These are phyloP conservation scores for Malurus elegans DNA, from an alignment of 2,113 vertebrate genomes.

Conservation along the genomic window DNA sequence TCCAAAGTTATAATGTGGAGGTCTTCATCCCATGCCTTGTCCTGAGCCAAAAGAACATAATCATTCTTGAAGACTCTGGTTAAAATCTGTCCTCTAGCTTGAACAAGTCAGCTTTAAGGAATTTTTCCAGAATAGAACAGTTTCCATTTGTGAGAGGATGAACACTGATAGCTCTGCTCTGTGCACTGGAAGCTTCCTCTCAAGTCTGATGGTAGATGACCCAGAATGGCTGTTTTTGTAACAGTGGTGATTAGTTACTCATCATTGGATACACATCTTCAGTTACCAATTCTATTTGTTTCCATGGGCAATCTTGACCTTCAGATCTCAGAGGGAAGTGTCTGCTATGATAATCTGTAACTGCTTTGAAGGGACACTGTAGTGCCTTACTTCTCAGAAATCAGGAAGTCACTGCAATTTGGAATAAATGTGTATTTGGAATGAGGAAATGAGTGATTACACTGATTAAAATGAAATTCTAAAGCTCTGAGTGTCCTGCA, in stretches of 20 bases:
- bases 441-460: neutral
- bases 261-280: neutral
- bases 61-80: neutral
- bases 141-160: neutral
- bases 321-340: neutral
- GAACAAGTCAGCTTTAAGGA: neutral
- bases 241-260: neutral
- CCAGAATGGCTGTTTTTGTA: neutral
- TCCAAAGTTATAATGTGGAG: constrained; percentile 71
- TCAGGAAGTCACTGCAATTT: neutral
- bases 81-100: neutral
- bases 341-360: neutral
- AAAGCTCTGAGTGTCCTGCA: neutral
- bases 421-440: neutral
- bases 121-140: neutral
- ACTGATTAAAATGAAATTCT: constrained; percentile 8
- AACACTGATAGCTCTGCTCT: neutral
- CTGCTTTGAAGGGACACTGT: neutral
- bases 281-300: neutral
- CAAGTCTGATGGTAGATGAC: neutral
- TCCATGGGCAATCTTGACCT: neutral
- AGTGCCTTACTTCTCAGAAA: constrained; percentile 50
- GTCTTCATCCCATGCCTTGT: neutral
- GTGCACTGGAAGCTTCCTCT: neutral
- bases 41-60: neutral